These are phyloP conservation scores for Dolichoris vasculosae DNA, from an alignment of 1,140 invertebrate genomes.

Conservation along the genomic window DNA sequence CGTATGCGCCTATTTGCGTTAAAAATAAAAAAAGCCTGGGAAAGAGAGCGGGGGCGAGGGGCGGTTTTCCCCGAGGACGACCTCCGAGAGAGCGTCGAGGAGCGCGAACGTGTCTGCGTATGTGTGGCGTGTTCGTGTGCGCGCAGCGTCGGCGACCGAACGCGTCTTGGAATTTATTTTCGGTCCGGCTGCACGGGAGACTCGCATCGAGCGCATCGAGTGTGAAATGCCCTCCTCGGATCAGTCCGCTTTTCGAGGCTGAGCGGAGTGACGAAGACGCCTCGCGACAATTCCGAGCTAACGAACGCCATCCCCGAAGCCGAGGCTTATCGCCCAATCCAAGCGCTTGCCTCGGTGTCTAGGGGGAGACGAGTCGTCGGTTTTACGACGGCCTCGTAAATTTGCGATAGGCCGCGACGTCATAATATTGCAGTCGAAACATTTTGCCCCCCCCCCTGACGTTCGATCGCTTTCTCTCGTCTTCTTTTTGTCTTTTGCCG, in stretches of 20 bases:
- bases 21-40: not conserved
- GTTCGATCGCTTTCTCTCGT: not conserved
- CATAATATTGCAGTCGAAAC: not conserved
- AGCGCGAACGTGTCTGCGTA: too few relatives aligned
- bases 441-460: not conserved
- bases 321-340: not conserved
- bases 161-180: slow-evolving; percentile 1
- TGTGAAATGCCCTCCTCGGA: slow-evolving; percentile 13
- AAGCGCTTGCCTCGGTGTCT: too few relatives aligned
- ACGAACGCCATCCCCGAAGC: not conserved
- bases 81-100: too few relatives aligned
- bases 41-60: too few relatives aligned
- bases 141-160: too few relatives aligned
- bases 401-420: not conserved
- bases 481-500: not conserved
- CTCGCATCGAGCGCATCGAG: not conserved
- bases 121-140: not conserved
- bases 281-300: not conserved
- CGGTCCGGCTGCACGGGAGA: not conserved
- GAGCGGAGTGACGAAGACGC: too few relatives aligned
- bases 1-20: not conserved
- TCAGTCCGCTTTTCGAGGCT: not conserved
- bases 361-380: too few relatives aligned
- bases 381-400: not conserved
- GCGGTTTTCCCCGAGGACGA: not conserved